phyloP scores from a whole-genome alignment of 1,140 invertebrate genomes.

The Antheraea mylitta region DNA sequence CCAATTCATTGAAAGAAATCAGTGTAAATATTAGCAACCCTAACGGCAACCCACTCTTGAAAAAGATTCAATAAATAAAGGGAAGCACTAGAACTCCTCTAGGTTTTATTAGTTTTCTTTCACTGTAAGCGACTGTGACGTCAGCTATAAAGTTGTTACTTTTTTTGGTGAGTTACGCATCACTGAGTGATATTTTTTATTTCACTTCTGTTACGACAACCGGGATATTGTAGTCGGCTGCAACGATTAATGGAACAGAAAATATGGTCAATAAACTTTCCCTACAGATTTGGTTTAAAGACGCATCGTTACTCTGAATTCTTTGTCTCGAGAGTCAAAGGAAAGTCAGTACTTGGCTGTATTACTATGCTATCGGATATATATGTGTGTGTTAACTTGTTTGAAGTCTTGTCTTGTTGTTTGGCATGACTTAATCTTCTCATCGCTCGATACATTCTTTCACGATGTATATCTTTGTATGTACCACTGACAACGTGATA shows the following conservation, averaged over 20 bases:
- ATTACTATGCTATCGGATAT: neutral
- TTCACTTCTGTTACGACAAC: neutral
- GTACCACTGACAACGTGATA: no score
- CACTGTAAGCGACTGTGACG: neutral
- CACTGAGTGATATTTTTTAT: neutral
- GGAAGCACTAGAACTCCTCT: constrained; percentile 8
- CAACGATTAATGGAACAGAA: neutral
- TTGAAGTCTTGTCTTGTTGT: no score
- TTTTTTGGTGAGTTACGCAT: neutral
- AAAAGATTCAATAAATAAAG: constrained; percentile 5
- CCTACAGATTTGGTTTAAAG: neutral
- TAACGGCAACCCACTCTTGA: neutral
- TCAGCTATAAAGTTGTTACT: neutral
- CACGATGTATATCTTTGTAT: no score
- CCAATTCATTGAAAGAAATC: no score
- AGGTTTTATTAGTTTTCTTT: neutral
- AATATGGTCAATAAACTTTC: neutral
- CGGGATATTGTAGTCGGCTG: neutral
- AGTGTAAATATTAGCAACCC: neutral
- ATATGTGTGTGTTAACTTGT: neutral
- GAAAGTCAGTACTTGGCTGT: neutral
- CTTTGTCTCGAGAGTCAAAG: neutral
- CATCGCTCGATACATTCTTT: no score
- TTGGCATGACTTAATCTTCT: no score
- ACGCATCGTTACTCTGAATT: neutral